These are phyloP conservation scores for Tetrao urogallus DNA, from an alignment of 2,113 vertebrate species.

Conservation along the genomic window DNA sequence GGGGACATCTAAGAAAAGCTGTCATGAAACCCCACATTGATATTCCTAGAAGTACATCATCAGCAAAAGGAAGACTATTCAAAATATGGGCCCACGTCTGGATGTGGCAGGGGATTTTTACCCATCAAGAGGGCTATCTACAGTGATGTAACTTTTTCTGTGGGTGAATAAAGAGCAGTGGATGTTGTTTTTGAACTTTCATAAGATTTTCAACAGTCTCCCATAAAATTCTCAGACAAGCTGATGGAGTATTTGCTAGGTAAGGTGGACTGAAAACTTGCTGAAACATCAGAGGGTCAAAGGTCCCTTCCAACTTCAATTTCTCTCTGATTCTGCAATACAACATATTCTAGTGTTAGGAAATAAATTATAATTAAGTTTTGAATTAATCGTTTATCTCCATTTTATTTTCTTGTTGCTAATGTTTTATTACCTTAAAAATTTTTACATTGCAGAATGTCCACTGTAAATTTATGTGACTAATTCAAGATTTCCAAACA, in stretches of 20 bases:
- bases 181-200: neutral
- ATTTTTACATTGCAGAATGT: neutral
- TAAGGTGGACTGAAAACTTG: neutral
- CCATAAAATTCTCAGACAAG: neutral
- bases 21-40: neutral
- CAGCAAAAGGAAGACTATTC: neutral
- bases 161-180: neutral
- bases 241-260: neutral
- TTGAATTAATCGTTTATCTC: neutral
- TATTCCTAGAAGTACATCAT: neutral
- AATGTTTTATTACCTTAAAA: neutral
- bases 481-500: neutral
- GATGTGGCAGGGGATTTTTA: neutral
- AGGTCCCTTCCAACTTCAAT: neutral
- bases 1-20: neutral
- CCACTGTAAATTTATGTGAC: neutral
- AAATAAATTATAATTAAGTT: neutral
- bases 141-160: neutral
- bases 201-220: neutral
- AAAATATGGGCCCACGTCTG: neutral
- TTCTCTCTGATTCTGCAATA: neutral
- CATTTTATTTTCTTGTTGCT: neutral
- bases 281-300: neutral
- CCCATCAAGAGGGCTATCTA: neutral
- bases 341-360: neutral